Conservation (phyloP, 92 coral and sea anemone genomes). For the Anthopleura xanthogrammica region DNA sequence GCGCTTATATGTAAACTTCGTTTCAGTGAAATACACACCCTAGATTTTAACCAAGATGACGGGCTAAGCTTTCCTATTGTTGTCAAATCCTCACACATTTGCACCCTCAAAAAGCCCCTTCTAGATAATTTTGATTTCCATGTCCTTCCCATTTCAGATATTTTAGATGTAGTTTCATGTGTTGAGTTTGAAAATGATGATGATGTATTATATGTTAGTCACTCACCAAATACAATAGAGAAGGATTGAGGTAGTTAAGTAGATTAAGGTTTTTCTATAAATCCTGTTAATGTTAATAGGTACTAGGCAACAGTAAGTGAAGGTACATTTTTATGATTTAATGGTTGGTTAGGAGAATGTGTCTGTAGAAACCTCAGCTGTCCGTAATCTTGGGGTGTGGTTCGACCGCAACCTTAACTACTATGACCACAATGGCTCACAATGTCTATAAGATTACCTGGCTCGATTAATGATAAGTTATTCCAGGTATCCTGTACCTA, state of each 20-base stretch:
- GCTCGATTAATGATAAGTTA: too few relatives aligned
- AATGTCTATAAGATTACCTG: too few relatives aligned
- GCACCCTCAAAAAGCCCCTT: not conserved
- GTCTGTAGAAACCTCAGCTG: too few relatives aligned
- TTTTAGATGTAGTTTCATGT: slow-evolving; percentile 4
- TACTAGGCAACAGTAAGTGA: too few relatives aligned
- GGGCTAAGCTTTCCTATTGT: not conserved
- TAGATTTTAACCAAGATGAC: not conserved
- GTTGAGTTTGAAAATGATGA: slow-evolving; percentile 1
- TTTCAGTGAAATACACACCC: not conserved
- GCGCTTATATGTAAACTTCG: not conserved
- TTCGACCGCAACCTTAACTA: too few relatives aligned
- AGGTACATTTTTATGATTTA: too few relatives aligned
- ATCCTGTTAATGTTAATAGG: too few relatives aligned
- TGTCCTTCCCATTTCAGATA: slow-evolving; percentile 6
- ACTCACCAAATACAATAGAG: slow-evolving; percentile 2
- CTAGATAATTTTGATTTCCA: not conserved
- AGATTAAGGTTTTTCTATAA: not conserved
- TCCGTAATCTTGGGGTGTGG: too few relatives aligned
- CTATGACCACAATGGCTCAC: too few relatives aligned
- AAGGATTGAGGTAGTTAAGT: not conserved
- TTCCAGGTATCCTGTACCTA: too few relatives aligned
- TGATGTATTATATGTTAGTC: slow-evolving; percentile 2
- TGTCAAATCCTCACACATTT: not conserved
- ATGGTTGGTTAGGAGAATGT: too few relatives aligned